Evolutionary conservation across 2,888 invertebrate species (phyloP), one percentile per base, ranked within the genome.

Genomic region (Pardosa pseudoannulata): DNA sequence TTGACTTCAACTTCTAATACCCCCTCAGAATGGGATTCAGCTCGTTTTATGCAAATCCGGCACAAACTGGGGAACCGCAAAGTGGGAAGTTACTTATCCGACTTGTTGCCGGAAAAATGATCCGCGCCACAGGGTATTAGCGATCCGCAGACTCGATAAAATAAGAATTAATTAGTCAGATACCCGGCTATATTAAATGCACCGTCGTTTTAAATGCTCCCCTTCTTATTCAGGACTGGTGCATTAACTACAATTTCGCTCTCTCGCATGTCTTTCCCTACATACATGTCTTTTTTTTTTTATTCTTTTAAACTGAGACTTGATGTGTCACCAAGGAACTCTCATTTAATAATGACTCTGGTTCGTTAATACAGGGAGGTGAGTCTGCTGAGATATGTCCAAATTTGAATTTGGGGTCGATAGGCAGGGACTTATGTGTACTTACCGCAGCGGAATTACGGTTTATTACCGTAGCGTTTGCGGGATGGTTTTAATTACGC

Each of bases 71-170:
- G 64, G 36, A n/a, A 72, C 80, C 81, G 75, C 75, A 81, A 81
- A 81, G 81, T 81, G 81, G 82, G 72, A 78, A 85, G 78, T 85
- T 85, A 85, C 83, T 85, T 85, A 85, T 78, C 82, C 76, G 76
- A 83, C 82, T 83, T 83, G 82, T 83, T 83, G 82, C 78, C 75
- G 62, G 83, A 73, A 83, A 85, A 85, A 78, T 78, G 83, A 85
- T 85, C 39, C 76, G 36, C 64, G 39, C 56, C 31, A 31, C 75
- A 32, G 71, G 75, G 82, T 76, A 83, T 83, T 78, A 78, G 78
- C 71, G 78, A 78, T 78, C 74, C 39, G 62, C 74, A 28, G 73
- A 36, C 16, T 31, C 78, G 83, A 85, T 85, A 85, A 85, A 85
- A 85, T 85, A 78, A 85, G 83, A 85, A 85, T 85, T 85, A 85